Evolutionary conservation across 2,113 vertebrate species (phyloP).

Genomic region (Columba livia): DNA sequence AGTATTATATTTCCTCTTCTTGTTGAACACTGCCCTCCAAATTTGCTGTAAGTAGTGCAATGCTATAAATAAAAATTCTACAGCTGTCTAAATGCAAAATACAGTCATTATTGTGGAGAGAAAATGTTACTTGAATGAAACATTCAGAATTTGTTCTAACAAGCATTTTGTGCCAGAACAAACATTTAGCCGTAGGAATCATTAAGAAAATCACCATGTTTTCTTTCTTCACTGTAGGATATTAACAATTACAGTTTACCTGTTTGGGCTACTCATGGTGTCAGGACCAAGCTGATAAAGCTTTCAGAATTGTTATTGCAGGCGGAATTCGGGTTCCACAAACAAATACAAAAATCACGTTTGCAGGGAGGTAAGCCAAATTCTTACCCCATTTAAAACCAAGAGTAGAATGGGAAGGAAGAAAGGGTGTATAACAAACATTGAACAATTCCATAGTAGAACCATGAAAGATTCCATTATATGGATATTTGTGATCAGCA

Average conservation of each 20-base stretch:
- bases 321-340: conserved; percentile 75
- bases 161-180: background rate
- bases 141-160: background rate
- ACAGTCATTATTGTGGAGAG: background rate
- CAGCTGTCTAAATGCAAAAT: background rate
- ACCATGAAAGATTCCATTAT: background rate
- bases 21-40: background rate
- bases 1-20: background rate
- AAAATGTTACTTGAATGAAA: background rate
- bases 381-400: background rate
- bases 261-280: conserved; percentile 78
- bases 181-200: background rate
- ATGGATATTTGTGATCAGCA: background rate
- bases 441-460: background rate
- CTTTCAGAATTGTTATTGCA: conserved; percentile 77
- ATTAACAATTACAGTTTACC: conserved; percentile 83
- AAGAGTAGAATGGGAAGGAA: background rate
- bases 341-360: conserved; percentile 77
- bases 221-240: conserved; percentile 59
- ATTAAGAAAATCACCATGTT: background rate
- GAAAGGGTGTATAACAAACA: background rate
- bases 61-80: background rate
- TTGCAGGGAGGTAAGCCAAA: conserved; percentile 79
- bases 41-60: background rate
- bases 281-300: conserved; percentile 75